Base-by-base conservation (phyloP, 1,140 invertebrate genomes). In the Microplitis demolitor region DNA sequence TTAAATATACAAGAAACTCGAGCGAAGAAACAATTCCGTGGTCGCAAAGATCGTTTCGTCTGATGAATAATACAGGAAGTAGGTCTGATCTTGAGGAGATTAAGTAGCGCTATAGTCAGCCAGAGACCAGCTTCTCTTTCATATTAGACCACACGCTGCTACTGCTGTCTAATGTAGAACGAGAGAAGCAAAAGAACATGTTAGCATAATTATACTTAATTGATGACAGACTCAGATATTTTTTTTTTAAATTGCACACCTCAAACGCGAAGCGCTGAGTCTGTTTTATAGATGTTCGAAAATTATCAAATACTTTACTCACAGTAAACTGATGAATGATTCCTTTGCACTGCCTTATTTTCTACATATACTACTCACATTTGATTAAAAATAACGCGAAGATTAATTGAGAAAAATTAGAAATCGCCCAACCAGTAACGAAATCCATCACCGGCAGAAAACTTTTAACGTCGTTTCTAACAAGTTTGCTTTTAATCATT, bases 1-100 rank as follows among this genome's bases (percentile, higher is more conserved):
- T 24, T 24, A 24, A 24, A 24, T 24, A 2, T 24, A 24, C 24
- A 24, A 16, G 14, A 53, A 53, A 53, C 13, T 53, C 8, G 13
- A 53, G 51, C 51, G 4, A 39, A 11, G 11, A 53, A 53, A 53
- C 51, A 53, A 53, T 53, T 53, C 14, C 13, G 51, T 53, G 13
- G 51, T 39, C 37, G 37, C 37, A 39, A 39, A 39, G 8, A 39
- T 39, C 71, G 78, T 78, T 60, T 74, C 24, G 56, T 9, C 6
- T 14, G 50, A 14, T 76, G 74, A 78, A 79, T 80, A 76, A 74
- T 78, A 75, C 67, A 79, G 66, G n/a, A 50, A 53, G 73, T 69
- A 63, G 70, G 24, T 24, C 24, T 24, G 66, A 79, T 80, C 73
- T 80, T 73, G 75, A 80, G 77, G 62, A 77, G 74, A 78, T 77